These are phyloP conservation scores for Lymantria dispar DNA, from an alignment of 2,888 invertebrate species.

Conservation along the genomic window DNA sequence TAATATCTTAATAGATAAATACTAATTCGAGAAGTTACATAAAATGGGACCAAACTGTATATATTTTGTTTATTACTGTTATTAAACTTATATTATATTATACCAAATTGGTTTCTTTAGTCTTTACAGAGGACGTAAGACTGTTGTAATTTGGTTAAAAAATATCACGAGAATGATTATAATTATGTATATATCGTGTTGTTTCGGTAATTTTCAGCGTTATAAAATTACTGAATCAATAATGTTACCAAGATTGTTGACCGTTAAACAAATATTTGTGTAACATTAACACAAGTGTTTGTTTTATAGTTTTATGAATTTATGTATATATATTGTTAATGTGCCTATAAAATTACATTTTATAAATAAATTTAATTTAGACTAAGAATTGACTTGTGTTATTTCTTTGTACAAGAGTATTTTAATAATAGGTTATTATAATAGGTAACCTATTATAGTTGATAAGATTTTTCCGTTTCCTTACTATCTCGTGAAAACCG, in stretches of 20 bases:
- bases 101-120: constrained; percentile 36
- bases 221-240: constrained; percentile 11
- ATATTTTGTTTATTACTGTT: constrained; percentile 3
- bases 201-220: constrained; percentile 16
- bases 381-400: constrained; percentile 30
- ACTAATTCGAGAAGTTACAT: too few relatives aligned
- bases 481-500: too few relatives aligned
- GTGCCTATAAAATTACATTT: constrained; percentile 25
- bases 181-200: constrained; percentile 1
- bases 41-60: constrained; percentile 1
- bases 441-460: too few relatives aligned
- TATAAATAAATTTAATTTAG: constrained; percentile 34
- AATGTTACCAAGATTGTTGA: constrained; percentile 14
- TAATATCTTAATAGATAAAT: too few relatives aligned
- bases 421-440: too few relatives aligned
- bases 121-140: constrained; percentile 67
- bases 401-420: constrained; percentile 21
- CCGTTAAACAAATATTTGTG: constrained; percentile 18
- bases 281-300: constrained; percentile 11
- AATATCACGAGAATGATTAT: constrained; percentile 16
- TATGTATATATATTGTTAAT: constrained; percentile 33
- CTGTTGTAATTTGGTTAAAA: constrained; percentile 42
- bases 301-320: constrained; percentile 17
- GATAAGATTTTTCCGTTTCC: too few relatives aligned
- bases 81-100: constrained; percentile 16